Base-by-base conservation (phyloP, 1,140 invertebrate genomes). In the Brachionus rubens region DNA sequence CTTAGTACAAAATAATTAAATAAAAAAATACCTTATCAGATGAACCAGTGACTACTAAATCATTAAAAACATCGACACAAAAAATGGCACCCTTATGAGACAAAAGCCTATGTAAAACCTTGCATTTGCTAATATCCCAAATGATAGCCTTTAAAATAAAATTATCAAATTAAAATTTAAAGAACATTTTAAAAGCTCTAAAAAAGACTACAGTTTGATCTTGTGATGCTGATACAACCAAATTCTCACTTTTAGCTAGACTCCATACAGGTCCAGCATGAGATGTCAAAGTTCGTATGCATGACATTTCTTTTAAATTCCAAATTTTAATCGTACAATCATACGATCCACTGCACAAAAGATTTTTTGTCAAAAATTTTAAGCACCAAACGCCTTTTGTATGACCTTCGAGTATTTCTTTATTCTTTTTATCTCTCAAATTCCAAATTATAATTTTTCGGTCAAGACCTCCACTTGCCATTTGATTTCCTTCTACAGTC, bases 301-400 rank as follows among this genome's bases (percentile, higher is more conserved):
- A 80, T 2, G 70, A 77, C 7, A 79, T 79, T 5, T 78, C 80
- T 40, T 80, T 76, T 9, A 83, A 67, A 75, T 82, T 83, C 82
- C 82, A 82, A 10, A 83, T 82, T 79, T 79, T 81, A 46, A 83
- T 80, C 2, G 81, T 82, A 16, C 77, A 77, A 77, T 83, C 82
- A 75, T 81, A 82, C 6, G 81, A 81, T 5, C 82, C 82, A 68
- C 80, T 81, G 33, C 83, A 48, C 21, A 83, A 79, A 1, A 83
- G 78, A 54, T 79, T 77, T 33, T 80, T 77, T 10, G 82, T 82
- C 52, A 80, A 81, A 79, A 83, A 83, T 75, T 81, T 79, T 1
- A 83, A 78, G 72, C 81, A 82, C 82, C 82, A 83, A 10, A 83
- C 79, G 19, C 82, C 82, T 46, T 79, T 80, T 14, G 76, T 76